Evolutionary conservation across 2,113 vertebrate species (phyloP).

Genomic region (Indicator indicator): DNA sequence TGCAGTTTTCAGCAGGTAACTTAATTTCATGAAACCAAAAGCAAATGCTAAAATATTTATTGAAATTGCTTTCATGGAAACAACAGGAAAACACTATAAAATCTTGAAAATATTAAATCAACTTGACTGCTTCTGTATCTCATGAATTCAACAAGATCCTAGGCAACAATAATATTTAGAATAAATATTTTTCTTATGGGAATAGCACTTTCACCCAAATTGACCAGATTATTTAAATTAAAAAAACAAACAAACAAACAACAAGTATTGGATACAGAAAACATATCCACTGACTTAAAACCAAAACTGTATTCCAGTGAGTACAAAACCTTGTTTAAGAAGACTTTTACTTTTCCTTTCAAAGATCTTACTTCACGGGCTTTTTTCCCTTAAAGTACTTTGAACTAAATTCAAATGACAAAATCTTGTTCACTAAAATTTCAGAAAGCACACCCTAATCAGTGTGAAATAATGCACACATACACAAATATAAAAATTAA

Average conservation of each 20-base stretch:
- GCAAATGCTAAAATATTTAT: slow-evolving; percentile 31
- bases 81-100: slow-evolving; percentile 52
- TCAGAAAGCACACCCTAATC: neutral
- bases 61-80: slow-evolving; percentile 61
- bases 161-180: slow-evolving; percentile 71
- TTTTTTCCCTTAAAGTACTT: neutral
- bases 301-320: neutral
- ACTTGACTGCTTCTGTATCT: slow-evolving; percentile 40
- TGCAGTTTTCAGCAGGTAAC: slow-evolving; percentile 1
- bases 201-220: slow-evolving; percentile 53
- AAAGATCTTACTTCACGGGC: neutral
- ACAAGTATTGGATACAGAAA: slow-evolving; percentile 39
- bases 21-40: slow-evolving; percentile 49
- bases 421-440: neutral
- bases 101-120: slow-evolving; percentile 48
- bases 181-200: slow-evolving; percentile 60
- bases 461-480: neutral
- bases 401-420: neutral
- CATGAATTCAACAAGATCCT: slow-evolving; percentile 57
- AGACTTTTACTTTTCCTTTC: neutral
- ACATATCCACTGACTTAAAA: slow-evolving; percentile 13
- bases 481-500: neutral
- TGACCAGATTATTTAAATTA: slow-evolving; percentile 60
- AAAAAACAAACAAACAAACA: neutral
- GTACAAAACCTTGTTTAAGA: neutral